These are phyloP conservation scores for Pocillopora meandrina DNA, from an alignment of 92 coral and sea anemone genomes.

Conservation along the genomic window DNA sequence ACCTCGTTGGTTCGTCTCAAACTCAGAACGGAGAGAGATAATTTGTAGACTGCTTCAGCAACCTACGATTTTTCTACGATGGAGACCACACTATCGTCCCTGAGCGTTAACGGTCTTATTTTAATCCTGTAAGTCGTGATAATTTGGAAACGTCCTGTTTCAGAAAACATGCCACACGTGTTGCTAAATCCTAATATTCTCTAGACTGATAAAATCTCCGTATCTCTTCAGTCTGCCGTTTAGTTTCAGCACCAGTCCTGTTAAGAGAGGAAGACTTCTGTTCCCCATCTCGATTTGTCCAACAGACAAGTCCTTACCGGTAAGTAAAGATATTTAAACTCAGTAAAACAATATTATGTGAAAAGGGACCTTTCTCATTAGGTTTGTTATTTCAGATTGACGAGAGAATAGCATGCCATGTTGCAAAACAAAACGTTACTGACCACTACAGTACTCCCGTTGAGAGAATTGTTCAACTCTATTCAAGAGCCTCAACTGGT, in stretches of 20 bases:
- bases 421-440: background rate
- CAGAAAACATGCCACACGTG: slow-evolving; percentile 43
- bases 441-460: slow-evolving; percentile 34
- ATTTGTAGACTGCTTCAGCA: background rate
- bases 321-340: background rate
- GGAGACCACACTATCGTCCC: slow-evolving; percentile 17
- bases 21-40: background rate
- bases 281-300: background rate
- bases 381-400: background rate
- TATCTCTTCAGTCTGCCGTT: slow-evolving; percentile 36
- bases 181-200: background rate
- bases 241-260: slow-evolving; percentile 17
- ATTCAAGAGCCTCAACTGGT: slow-evolving; percentile 51
- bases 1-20: background rate
- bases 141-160: slow-evolving; percentile 28
- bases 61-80: background rate
- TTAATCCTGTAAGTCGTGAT: slow-evolving; percentile 50
- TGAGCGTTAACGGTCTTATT: slow-evolving; percentile 28
- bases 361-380: background rate
- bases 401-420: slow-evolving; percentile 13
- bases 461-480: slow-evolving; percentile 31
- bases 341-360: background rate
- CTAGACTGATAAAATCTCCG: slow-evolving; percentile 30
- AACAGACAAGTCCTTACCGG: slow-evolving; percentile 22
- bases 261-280: background rate